Percentiles rank a stretch among this genome's conserved stretches.
Evolutionary conservation across 2,888 invertebrate genomes (phyloP).

Genomic region (Elysia crispata): DNA sequence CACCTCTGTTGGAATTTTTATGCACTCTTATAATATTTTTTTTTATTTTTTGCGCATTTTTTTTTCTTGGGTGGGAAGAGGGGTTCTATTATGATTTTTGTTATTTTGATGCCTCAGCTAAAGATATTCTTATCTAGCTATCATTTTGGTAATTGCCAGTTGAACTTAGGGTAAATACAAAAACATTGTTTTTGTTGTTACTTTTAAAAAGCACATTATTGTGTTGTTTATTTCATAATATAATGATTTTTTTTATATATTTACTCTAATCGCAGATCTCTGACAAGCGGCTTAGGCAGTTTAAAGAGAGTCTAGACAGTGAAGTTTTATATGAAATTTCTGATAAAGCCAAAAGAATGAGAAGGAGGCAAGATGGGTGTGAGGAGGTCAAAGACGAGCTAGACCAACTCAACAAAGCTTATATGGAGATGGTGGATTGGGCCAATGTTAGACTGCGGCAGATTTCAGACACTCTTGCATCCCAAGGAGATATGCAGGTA

Average conservation of each 20-base stretch:
- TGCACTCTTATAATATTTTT: no score
- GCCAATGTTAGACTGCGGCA: conserved; percentile 76
- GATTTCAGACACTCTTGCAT: conserved; percentile 80
- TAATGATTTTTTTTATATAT: neutral
- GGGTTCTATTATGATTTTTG: no score
- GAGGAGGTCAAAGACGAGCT: conserved; percentile 87
- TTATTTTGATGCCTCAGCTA: no score
- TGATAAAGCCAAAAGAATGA: conserved; percentile 78
- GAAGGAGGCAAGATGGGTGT: conserved; percentile 80
- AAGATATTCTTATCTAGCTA: no score
- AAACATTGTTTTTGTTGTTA: neutral
- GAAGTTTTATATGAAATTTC: neutral
- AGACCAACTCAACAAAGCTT: conserved; percentile 88
- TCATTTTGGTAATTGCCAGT: no score
- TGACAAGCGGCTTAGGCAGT: conserved; percentile 49
- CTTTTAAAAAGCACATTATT: neutral
- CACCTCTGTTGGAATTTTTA: no score
- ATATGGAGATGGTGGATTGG: conserved; percentile 81
- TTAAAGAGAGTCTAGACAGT: conserved; percentile 40
- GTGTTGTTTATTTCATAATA: neutral
- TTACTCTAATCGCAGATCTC: conserved; percentile 46
- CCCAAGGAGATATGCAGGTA: conserved; percentile 83
- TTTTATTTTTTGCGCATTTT: no score
- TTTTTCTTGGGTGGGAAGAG: no score
- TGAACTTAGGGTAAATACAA: no score